Evolutionary conservation across 2,113 vertebrate genomes (phyloP).

Genomic region (Sinocyclocheilus anophthalmus): DNA sequence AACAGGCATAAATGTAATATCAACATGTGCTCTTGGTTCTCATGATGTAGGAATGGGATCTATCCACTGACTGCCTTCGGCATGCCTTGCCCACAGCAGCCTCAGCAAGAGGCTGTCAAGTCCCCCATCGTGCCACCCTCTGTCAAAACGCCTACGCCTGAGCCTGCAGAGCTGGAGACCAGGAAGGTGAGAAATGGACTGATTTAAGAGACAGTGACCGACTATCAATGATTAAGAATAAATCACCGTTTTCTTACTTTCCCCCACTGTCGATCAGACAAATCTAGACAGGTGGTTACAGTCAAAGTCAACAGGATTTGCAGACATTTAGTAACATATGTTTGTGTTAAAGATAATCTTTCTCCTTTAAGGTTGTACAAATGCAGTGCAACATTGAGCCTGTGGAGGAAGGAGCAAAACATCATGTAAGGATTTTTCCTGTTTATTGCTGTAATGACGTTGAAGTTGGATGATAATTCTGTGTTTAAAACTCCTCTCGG

Average conservation of each 20-base stretch:
- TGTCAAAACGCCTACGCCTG: slow-evolving; percentile 94
- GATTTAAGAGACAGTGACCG: background rate
- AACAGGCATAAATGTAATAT: background rate
- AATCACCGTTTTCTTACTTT: background rate
- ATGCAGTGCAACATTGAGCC: slow-evolving; percentile 99
- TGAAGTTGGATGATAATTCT: background rate
- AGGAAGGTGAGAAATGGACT: slow-evolving; percentile 82
- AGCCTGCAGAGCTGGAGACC: slow-evolving; percentile 94
- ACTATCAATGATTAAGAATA: slow-evolving; percentile 6
- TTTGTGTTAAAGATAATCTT: background rate
- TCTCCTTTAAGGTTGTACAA: slow-evolving; percentile 84
- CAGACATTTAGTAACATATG: background rate
- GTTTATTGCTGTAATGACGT: too few species aligned
- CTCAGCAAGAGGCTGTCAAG: slow-evolving; percentile 92
- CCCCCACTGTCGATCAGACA: background rate
- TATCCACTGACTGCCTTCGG: slow-evolving; percentile 96
- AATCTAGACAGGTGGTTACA: background rate
- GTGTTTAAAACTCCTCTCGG: background rate
- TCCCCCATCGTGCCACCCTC: slow-evolving; percentile 94
- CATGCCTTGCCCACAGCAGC: slow-evolving; percentile 90
- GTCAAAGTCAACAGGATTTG: background rate
- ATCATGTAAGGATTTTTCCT: slow-evolving; percentile 81
- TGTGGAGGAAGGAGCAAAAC: slow-evolving; percentile 92
- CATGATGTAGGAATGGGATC: slow-evolving; percentile 87
- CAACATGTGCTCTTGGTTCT: background rate